Conservation (phyloP, 2,888 invertebrate genomes). For the Campoplex nolae region DNA sequence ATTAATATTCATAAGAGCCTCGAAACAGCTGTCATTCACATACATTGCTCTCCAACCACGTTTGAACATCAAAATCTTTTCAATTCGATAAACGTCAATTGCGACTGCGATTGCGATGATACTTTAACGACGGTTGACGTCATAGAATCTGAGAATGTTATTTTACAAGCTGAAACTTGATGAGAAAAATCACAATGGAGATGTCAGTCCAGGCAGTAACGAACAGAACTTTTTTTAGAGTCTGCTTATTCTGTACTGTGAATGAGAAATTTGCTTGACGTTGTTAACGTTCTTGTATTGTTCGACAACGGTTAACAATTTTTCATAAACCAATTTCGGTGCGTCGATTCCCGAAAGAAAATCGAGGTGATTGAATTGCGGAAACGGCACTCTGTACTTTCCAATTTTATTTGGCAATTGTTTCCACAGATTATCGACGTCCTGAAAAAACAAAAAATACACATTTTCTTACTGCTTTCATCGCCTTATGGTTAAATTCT, state of each 20-base stretch:
- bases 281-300: constrained; percentile 8
- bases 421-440: constrained; percentile 86
- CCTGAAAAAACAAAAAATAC: constrained; percentile 80
- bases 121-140: no score
- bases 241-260: neutral
- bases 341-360: constrained; percentile 89
- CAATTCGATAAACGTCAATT: no score
- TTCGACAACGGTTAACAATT: constrained; percentile 76
- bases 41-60: no score
- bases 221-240: no score
- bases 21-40: no score
- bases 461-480: neutral
- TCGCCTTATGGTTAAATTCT: neutral
- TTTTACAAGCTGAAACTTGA: no score
- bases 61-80: no score
- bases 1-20: no score
- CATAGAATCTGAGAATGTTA: no score
- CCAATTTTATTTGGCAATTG: constrained; percentile 86
- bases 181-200: no score
- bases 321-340: constrained; percentile 86
- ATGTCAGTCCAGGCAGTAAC: no score
- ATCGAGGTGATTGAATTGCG: constrained; percentile 91
- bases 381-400: constrained; percentile 86
- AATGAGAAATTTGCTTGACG: neutral
- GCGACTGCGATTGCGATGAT: no score